A percentile compares a stretch with the other conserved stretches of the same genome.
Evolutionary conservation across 2,113 vertebrate species (phyloP).

Genomic region (Trachemys scripta): DNA sequence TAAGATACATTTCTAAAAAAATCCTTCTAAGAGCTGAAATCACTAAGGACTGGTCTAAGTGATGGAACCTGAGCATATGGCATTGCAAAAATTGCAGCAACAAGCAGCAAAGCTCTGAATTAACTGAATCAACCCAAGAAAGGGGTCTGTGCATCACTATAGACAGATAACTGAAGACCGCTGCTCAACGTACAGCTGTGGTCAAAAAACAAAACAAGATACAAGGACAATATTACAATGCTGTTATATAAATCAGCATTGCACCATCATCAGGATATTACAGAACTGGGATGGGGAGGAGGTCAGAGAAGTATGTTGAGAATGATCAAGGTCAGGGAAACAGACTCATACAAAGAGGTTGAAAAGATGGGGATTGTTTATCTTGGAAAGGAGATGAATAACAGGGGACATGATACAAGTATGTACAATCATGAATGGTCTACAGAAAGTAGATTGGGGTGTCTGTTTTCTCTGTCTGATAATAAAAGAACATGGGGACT

Average conservation of each 20-base stretch:
- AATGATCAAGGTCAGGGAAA: not conserved
- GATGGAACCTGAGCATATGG: not conserved
- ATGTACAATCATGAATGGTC: not conserved
- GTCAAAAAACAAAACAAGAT: not conserved
- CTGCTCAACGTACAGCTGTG: not conserved
- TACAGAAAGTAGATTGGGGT: not conserved
- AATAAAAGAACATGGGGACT: not conserved
- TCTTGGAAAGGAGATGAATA: not conserved
- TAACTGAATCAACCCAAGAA: not conserved
- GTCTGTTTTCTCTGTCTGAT: not conserved
- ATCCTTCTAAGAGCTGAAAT: not conserved
- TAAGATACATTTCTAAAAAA: no score
- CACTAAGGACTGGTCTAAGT: not conserved
- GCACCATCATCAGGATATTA: not conserved
- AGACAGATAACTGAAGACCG: not conserved
- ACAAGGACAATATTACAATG: not conserved
- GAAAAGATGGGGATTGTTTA: not conserved
- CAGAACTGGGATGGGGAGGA: not conserved
- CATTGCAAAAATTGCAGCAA: not conserved
- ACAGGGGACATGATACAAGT: not conserved
- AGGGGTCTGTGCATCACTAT: not conserved
- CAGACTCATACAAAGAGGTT: not conserved
- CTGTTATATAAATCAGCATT: not conserved
- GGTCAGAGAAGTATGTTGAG: not conserved
- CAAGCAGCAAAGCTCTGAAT: not conserved